phyloP scores from a whole-genome alignment of 2,888 invertebrate species.

The Drosophila melanosoma region DNA sequence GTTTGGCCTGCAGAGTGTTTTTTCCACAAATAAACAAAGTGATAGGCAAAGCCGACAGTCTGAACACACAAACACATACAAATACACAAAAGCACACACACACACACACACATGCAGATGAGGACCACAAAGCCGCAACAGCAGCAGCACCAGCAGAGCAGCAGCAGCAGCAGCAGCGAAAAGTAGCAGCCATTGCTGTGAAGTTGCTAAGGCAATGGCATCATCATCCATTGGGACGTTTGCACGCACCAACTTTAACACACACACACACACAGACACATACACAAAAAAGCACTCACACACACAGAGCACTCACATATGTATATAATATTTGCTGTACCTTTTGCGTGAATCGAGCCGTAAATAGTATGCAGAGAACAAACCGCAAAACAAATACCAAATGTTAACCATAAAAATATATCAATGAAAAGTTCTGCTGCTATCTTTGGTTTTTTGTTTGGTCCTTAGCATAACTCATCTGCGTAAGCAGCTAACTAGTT shows the following conservation, averaged over 20 bases:
- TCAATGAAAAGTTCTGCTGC: conserved; percentile 66
- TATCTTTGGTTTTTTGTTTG: conserved; percentile 40
- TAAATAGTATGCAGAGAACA: conserved; percentile 52
- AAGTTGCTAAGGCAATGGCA: conserved; percentile 75
- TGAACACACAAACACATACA: conserved; percentile 22
- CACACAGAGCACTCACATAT: neutral
- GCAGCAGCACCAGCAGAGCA: conserved; percentile 31
- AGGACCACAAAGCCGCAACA: conserved; percentile 42
- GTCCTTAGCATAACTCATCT: conserved; percentile 46
- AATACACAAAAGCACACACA: conserved; percentile 17
- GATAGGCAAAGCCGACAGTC: conserved; percentile 48
- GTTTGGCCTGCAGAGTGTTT: conserved; percentile 60
- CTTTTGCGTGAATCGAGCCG: conserved; percentile 61
- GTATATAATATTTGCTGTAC: conserved; percentile 25
- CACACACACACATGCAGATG: conserved; percentile 6
- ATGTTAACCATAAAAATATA: conserved; percentile 67
- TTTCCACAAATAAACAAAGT: conserved; percentile 74
- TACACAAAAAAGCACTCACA: neutral
- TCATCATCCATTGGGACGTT: conserved; percentile 60
- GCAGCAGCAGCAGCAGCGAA: conserved; percentile 27
- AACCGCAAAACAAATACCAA: neutral
- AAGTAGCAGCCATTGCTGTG: conserved; percentile 51
- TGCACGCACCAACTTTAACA: conserved; percentile 53
- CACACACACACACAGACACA: conserved; percentile 27
- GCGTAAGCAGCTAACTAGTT: conserved; percentile 47